Base-by-base conservation (phyloP, 2,888 invertebrate genomes). In the Idaea aversata region DNA sequence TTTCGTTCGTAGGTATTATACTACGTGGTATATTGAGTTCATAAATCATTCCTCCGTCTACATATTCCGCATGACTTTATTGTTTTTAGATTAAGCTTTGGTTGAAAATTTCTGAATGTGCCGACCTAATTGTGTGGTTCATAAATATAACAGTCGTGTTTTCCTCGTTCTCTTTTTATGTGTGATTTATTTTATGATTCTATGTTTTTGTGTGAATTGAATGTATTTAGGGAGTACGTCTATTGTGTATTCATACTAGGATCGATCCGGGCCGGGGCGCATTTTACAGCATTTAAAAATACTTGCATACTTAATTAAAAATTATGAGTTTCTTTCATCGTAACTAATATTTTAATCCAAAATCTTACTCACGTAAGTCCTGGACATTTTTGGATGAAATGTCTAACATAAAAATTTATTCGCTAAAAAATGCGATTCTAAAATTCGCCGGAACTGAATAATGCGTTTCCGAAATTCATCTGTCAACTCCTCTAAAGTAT, bases 71-170 rank as follows among this genome's bases (percentile, higher is more conserved):
- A 47, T 47, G 47, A 47, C 47, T 47, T 5, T 47, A 47, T 47
- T 47, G 47, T 47, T 47, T 47, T 47, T 47, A 47, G 47, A 47
- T 47, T 47, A 47, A 47, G 47, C 47, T 47, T 47, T 47, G 47
- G 47, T 47, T 47, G 47, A 47, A 47, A 47, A 13, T 47, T 47
- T 47, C 47, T 47, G 47, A 47, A 47, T 47, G 47, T 47, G 47
- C 47, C 47, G 5, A 47, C 5, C 47, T 47, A 47, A 47, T 47
- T 47, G 47, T 47, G 47, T 47, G 7, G 47, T 47, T 47, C 47
- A 47, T 47, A 47, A 47, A 47, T 47, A 47, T 25, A 25, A 25
- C 47, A 47, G 47, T 47, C 13, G 47, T 13, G 47, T 47, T 47
- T 47, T 47, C 47, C 47, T 47, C 47, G 47, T 47, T 47, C 47